Base-by-base conservation (phyloP, 2,113 vertebrate species). In the Anseranas semipalmata region DNA sequence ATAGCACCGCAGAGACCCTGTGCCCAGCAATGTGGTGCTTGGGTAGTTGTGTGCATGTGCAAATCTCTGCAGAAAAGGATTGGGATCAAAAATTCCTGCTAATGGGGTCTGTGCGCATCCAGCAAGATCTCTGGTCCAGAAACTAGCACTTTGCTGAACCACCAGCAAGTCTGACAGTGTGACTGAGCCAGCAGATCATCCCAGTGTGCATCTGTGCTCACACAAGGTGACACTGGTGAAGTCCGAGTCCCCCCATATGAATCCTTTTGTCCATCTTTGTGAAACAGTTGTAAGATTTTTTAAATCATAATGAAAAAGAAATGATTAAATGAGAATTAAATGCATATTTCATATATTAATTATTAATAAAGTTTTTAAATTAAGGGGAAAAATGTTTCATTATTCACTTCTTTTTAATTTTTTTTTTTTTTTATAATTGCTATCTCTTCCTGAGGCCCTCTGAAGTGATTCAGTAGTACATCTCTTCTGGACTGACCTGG, bases 21-120 rank as follows among this genome's bases (percentile, higher is more conserved):
- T 10, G 20, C 15, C 4, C n/a, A 50, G 3, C 6, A 32, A 2
- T 14, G 9, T 10, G 12, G 1, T 41, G 4, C 15, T 39, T 71
- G 52, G 28, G 14, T 19, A 67, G 19, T 35, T 0, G 0, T 6
- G 19, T 45, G 5, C 5, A 2, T 13, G 14, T 39, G 12, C 9
- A 68, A 76, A 53, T 93, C 32, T 19, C n/a, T 37, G 55, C 27
- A 25, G 28, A 87, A 85, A 16, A 58, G 2, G 22, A 63, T 7
- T 39, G 35, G 7, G 15, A 46, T 43, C 18, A 83, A 87, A 87
- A 87, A 80, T 33, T 83, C 43, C 24, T 83, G 20, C 2, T 80
- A 48, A 53, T 33, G 15, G 1, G 1, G 2, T 46, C 30, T n/a
- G 18, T 41, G 25, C 4, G 53, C 3, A 74, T 19, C 39, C 27